Evolutionary conservation across 2,797 vertebrate genomes (phyloP), one percentile per base, ranked within the genome.

Genomic region (Micromesistius poutassou): DNA sequence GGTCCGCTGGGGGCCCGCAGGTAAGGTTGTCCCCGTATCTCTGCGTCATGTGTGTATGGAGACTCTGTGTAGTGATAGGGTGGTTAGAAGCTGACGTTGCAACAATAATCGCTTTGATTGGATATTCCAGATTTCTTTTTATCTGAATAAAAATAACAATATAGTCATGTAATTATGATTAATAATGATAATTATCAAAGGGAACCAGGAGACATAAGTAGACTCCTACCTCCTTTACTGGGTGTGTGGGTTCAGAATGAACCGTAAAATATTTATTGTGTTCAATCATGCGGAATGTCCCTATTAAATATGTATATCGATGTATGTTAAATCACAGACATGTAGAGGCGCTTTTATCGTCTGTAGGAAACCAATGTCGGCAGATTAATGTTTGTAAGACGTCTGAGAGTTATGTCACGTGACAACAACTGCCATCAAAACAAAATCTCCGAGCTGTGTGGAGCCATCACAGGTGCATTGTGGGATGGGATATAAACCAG

Each of bases 401-500:
- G 9, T 55, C 8, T 46, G 12, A 2, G 38, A 74, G 8, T 19
- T 31, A 55, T 82, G 80, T 33, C 16, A 33, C 33, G 33, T 33
- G 33, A 33, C 5, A 30, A 28, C 68, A 1, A 10, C 81, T 36
- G 73, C 77, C 5, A 0, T 33, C 2, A 40, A 6, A 22, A 74
- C 71, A 86, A 77, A 81, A 78, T 35, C 91, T 87, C 93, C 90
- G 76, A 91, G 91, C 92, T 92, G 85, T 62, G 83, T 28, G 71
- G 73, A 84, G 80, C 79, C 89, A 83, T 89, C 87, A 83, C 77
- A 82, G 84, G 83, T 84, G 83, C 85, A 88, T 81, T 73, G 76
- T 68, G 79, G 83, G 82, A 75, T 30, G 0, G 77, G 82, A 82
- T 68, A 74, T 82, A 81, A 62, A 71, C 73, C 55, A 87, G 76